Evolutionary conservation across 2,113 vertebrate genomes (phyloP), one percentile per base, ranked within the genome.

Genomic region (Rhagologus leucostigma): DNA sequence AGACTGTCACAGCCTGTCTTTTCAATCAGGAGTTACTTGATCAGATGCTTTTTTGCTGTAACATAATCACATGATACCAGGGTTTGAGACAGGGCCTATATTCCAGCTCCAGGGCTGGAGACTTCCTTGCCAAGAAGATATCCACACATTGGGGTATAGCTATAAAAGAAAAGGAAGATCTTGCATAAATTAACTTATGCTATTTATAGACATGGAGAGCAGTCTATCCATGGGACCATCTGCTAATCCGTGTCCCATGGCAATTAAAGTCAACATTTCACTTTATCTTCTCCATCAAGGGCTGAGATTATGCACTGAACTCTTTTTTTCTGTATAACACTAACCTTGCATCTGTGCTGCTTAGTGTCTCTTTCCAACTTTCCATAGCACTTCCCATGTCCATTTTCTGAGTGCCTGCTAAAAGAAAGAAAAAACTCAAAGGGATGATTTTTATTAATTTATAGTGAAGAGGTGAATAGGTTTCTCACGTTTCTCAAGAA

Each of bases 191-290:
- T 97, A 96, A 75, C 90, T 94, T 50, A 1, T 4, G 73, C 73
- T 97, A 96, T 97, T 96, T 96, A 94, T 96, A 97, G 96, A 87
- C 53, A 23, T 20, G 69, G 77, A 96, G 62, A 94, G 83, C 93
- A 84, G 92, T 64, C 95, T 96, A 82, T 95, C 96, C 88, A 42
- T 92, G 86, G 94, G 94, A 87, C 96, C 96, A 97, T 96, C 96
- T 97, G 96, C 83, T 96, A 84, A 95, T 95, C 95, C 55, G 11
- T 59, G 84, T 94, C 95, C 95, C 93, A 60, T 93, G 95, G 86
- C 94, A 95, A 94, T 95, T 97, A 89, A 94, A 96, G 93, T 96
- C 90, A 96, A 94, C 68, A 57, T 96, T 96, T 95, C 94, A 94
- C 86, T 60, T 4, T 60, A 90, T 89, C 95, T 90, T 96, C 88